Base-by-base conservation (phyloP, 1,140 invertebrate species). In the Monochamus saltuarius region DNA sequence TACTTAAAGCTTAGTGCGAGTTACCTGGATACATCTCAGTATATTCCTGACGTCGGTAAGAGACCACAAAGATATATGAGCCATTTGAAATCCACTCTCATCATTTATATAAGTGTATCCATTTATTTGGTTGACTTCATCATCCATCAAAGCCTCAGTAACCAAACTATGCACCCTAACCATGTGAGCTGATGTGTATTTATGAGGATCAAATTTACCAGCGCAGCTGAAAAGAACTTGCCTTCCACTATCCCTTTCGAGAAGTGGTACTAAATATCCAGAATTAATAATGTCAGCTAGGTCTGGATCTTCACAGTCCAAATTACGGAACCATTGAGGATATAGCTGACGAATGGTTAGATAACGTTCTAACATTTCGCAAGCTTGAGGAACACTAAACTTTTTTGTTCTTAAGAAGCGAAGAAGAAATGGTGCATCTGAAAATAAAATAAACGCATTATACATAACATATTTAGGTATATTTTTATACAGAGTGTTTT, bases 321-420 rank as follows among this genome's bases (percentile, higher is more conserved):
- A 76, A 45, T 88, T 88, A 60, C 85, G 82, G 77, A 93, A 95
- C 90, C 91, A 94, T 11, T 90, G 82, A 0, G 91, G 89, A 70
- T 91, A 88, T 50, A 90, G 75, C 68, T 90, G 87, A 16, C 90
- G 82, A 56, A 93, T 89, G 7, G 87, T 88, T 11, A 95, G 80
- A 71, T 95, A 95, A 11, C 87, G 84, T 72, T 94, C 89, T 43
- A 95, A 75, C 84, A 94, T 90, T 46, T 90, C 86, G 68, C 91
- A 90, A 0, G 93, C 89, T 68, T 89, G 81, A 0, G 89, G 89
- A 11, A 95, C 83, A 38, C 89, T 89, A 73, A 92, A 94, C 73
- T 95, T 94, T 73, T 92, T 90, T 1, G 89, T 90, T 11, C 92
- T 82, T 0, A 95, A 81, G 70, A 95, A 95, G 40, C 91, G 83